These are phyloP conservation scores for Clostera curtula DNA, from an alignment of 2,888 invertebrate species.

Conservation along the genomic window DNA sequence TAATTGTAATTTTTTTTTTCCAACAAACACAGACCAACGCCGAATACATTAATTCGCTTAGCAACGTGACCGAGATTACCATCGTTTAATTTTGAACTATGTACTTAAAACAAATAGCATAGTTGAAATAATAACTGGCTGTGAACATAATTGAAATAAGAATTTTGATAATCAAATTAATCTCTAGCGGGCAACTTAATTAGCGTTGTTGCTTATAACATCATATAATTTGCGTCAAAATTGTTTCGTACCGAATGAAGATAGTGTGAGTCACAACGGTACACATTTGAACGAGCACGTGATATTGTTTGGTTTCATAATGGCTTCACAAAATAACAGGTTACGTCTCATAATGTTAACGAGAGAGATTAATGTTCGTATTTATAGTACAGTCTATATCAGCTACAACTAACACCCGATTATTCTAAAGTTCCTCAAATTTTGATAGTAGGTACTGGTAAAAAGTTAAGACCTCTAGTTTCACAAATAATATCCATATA, in stretches of 20 bases:
- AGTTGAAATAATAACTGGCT: constrained; percentile 49
- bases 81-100: constrained; percentile 24
- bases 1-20: constrained; percentile 20
- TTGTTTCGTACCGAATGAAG: constrained; percentile 62
- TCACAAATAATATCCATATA: too few relatives aligned
- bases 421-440: too few relatives aligned
- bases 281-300: constrained; percentile 41
- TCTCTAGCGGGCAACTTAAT: constrained; percentile 61
- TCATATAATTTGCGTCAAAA: constrained; percentile 70
- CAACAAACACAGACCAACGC: constrained; percentile 20
- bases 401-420: too few relatives aligned
- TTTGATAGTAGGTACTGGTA: too few relatives aligned
- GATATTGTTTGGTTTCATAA: constrained; percentile 68
- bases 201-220: constrained; percentile 56
- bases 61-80: constrained; percentile 19
- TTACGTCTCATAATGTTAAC: constrained; percentile 50
- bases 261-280: constrained; percentile 49
- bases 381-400: constrained; percentile 23
- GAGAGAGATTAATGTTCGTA: constrained; percentile 46
- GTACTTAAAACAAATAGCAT: constrained; percentile 46
- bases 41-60: constrained; percentile 16
- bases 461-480: too few relatives aligned
- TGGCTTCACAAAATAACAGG: constrained; percentile 58
- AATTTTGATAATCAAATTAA: constrained; percentile 67
- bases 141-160: constrained; percentile 64